Conservation (phyloP, 2,113 vertebrate species). For the Progne subis region DNA sequence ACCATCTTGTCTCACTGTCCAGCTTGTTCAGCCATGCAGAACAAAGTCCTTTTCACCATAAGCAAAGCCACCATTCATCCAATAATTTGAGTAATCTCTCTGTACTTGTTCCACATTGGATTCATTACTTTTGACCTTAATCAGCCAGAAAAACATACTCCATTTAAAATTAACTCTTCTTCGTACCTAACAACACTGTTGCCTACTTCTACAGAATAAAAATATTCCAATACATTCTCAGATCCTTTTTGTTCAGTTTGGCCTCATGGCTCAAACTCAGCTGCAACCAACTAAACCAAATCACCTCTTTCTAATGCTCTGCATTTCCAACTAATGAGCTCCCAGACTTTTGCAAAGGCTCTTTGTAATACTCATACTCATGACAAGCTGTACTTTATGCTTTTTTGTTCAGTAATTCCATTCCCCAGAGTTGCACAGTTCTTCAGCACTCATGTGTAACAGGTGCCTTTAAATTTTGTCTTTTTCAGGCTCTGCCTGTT, state of each 20-base stretch:
- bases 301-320: neutral
- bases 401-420: neutral
- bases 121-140: conserved; percentile 11
- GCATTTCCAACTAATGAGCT: neutral
- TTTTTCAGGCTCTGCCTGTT: neutral
- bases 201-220: neutral
- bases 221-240: neutral
- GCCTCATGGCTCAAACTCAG: neutral
- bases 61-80: neutral
- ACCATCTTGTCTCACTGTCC: neutral
- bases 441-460: neutral
- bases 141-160: neutral
- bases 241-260: neutral
- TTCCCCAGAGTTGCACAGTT: neutral
- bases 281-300: neutral
- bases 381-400: neutral
- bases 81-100: neutral
- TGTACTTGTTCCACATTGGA: neutral
- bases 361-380: neutral
- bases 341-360: neutral
- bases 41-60: neutral
- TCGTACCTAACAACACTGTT: neutral
- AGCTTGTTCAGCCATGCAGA: neutral
- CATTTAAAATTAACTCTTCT: neutral
- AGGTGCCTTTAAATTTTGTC: neutral